Evolutionary conservation across 2,797 vertebrate genomes (phyloP).

Genomic region (Chelon auratus): DNA sequence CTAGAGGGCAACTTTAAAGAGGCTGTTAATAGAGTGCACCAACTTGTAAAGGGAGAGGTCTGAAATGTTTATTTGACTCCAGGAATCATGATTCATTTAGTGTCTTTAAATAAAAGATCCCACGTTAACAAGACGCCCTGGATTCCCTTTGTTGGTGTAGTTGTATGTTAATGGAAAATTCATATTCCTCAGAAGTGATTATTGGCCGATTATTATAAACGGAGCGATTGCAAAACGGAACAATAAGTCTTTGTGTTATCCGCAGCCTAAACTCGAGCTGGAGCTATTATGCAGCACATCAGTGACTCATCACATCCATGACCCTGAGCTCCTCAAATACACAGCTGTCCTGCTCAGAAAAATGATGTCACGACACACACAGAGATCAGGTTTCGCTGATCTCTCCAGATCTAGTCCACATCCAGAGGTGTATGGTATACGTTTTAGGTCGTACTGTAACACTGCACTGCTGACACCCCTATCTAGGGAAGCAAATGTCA

Average conservation of each 20-base stretch:
- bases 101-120: neutral
- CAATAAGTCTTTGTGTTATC: constrained; percentile 5
- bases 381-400: constrained; percentile 66
- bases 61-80: constrained; percentile 5
- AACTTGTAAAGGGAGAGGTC: neutral
- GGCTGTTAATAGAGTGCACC: neutral
- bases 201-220: neutral
- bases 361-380: constrained; percentile 54
- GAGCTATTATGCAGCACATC: constrained; percentile 45
- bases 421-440: constrained; percentile 18
- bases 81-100: neutral
- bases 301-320: constrained; percentile 70
- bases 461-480: constrained; percentile 36
- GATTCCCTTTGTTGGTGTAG: neutral
- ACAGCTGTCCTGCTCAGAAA: constrained; percentile 46
- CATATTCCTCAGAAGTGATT: neutral
- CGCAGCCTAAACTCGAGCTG: constrained; percentile 17
- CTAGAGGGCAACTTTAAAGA: neutral
- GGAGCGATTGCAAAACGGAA: neutral
- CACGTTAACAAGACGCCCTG: neutral
- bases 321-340: constrained; percentile 64
- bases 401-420: constrained; percentile 41
- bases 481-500: constrained; percentile 16
- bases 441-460: constrained; percentile 25
- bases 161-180: neutral